A percentile compares a stretch with the other conserved stretches of the same genome.
These are phyloP conservation scores for Diaprepes abbreviatus DNA, from an alignment of 2,888 invertebrate species.

Conservation along the genomic window DNA sequence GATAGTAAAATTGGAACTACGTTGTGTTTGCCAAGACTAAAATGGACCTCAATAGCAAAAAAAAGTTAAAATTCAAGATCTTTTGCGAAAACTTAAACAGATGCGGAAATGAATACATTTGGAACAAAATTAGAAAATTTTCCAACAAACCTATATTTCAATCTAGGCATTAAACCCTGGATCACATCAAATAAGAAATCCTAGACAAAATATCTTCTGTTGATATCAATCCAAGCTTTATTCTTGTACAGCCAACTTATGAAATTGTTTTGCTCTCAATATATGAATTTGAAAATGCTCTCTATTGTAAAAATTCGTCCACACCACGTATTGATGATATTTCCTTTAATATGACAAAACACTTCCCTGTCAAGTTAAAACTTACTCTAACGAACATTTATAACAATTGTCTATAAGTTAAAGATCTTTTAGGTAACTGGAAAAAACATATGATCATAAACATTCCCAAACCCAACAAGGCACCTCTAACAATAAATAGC, in stretches of 20 bases:
- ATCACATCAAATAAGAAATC: not conserved
- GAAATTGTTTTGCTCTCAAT: not conserved
- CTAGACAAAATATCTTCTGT: not conserved
- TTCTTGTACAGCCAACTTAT: not conserved
- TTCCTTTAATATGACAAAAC: slow-evolving; percentile 7
- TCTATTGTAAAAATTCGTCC: slow-evolving; percentile 13
- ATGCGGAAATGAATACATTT: slow-evolving; percentile 9
- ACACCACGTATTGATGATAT: slow-evolving; percentile 28
- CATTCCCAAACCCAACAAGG: slow-evolving; percentile 1
- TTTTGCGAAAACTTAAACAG: too few relatives aligned
- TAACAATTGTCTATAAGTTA: not conserved
- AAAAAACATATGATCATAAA: slow-evolving; percentile 13
- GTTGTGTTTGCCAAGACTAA: too few relatives aligned
- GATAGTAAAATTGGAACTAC: too few relatives aligned
- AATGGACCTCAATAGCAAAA: too few relatives aligned
- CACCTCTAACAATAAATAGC: not conserved
- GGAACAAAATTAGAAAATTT: slow-evolving; percentile 22
- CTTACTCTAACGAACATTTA: not conserved
- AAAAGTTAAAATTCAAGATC: too few relatives aligned
- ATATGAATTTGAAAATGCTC: not conserved
- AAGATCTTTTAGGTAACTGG: not conserved
- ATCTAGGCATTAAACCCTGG: not conserved
- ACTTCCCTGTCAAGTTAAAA: not conserved
- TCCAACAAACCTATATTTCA: not conserved
- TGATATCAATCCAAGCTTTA: not conserved